A percentile compares a stretch with the other conserved stretches of the same genome.
Conservation (phyloP, 92 coral and sea anemone species). For the Muricea muricata region DNA sequence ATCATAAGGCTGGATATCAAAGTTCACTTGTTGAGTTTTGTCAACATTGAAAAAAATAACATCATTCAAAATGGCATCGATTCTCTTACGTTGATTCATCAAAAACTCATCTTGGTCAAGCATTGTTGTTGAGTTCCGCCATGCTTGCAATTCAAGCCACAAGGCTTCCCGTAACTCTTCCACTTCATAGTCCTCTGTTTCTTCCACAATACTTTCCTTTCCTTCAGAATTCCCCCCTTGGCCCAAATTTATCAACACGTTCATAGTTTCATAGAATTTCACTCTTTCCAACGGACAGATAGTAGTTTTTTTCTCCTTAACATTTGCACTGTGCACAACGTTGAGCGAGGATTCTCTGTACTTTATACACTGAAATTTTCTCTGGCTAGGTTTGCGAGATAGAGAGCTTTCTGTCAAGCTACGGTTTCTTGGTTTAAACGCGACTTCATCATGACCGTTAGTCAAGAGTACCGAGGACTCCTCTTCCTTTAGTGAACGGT, state of each 20-base stretch:
- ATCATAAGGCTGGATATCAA: background rate
- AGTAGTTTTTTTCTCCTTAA: slow-evolving; percentile 10
- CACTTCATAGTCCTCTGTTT: slow-evolving; percentile 80
- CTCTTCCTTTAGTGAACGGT: slow-evolving; percentile 18
- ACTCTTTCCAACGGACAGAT: slow-evolving; percentile 75
- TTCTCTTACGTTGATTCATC: slow-evolving; percentile 74
- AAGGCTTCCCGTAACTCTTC: slow-evolving; percentile 76
- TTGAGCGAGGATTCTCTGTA: background rate
- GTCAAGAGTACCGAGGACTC: background rate
- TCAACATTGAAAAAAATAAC: slow-evolving; percentile 76
- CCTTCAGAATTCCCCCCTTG: slow-evolving; percentile 15
- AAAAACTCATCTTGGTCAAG: slow-evolving; percentile 79
- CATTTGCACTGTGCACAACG: background rate
- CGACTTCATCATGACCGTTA: background rate
- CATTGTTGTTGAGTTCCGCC: slow-evolving; percentile 90
- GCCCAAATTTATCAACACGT: slow-evolving; percentile 82
- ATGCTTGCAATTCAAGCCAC: slow-evolving; percentile 94
- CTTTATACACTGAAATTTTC: slow-evolving; percentile 20
- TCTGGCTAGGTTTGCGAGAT: slow-evolving; percentile 2
- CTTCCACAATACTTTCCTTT: slow-evolving; percentile 52
- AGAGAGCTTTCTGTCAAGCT: slow-evolving; percentile 29
- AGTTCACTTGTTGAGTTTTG: slow-evolving; percentile 11
- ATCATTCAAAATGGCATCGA: slow-evolving; percentile 78
- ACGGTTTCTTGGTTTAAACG: slow-evolving; percentile 19
- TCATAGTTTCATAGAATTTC: slow-evolving; percentile 85